Conservation (phyloP, 2,888 invertebrate species). For the Dromius quadrimaculatus region DNA sequence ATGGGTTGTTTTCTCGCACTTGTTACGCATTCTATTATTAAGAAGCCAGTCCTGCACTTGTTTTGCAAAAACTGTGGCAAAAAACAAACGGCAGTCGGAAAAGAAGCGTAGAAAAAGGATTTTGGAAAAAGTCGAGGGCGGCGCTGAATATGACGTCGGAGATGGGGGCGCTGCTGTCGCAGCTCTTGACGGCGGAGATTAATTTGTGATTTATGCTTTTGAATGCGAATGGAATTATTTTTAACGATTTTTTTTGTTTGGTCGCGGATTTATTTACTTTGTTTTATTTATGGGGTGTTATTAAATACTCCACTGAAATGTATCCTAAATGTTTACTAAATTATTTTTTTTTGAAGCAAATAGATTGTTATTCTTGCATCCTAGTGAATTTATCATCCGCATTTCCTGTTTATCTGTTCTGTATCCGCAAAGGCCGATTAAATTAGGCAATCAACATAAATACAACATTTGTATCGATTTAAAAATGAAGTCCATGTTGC, state of each 20-base stretch:
- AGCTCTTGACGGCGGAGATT: conserved; percentile 27
- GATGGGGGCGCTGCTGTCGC: not conserved
- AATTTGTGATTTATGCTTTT: conserved; percentile 41
- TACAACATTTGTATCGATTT: conserved; percentile 47
- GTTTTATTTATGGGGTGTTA: conserved; percentile 35
- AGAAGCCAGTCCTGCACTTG: not conserved
- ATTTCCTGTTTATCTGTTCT: too few species aligned
- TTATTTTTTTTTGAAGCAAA: too few species aligned
- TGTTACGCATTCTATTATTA: too few species aligned
- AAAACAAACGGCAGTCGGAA: not conserved
- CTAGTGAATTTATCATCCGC: too few species aligned
- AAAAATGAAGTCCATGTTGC: conserved; percentile 42
- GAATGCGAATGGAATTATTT: conserved; percentile 37
- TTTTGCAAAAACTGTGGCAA: conserved; percentile 3
- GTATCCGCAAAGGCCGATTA: too few species aligned
- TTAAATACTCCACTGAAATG: conserved; percentile 20
- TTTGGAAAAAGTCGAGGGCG: conserved; percentile 26
- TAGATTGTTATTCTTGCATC: too few species aligned
- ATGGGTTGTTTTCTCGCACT: too few species aligned
- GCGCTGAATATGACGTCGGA: conserved; percentile 22
- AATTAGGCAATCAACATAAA: conserved; percentile 45
- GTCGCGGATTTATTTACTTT: conserved; percentile 25
- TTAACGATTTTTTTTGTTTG: conserved; percentile 22
- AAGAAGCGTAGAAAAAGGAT: conserved; percentile 12
- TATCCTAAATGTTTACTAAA: too few species aligned